phyloP scores from a whole-genome alignment of 2,113 vertebrate species.

The Dunckerocampus dactyliophorus region DNA sequence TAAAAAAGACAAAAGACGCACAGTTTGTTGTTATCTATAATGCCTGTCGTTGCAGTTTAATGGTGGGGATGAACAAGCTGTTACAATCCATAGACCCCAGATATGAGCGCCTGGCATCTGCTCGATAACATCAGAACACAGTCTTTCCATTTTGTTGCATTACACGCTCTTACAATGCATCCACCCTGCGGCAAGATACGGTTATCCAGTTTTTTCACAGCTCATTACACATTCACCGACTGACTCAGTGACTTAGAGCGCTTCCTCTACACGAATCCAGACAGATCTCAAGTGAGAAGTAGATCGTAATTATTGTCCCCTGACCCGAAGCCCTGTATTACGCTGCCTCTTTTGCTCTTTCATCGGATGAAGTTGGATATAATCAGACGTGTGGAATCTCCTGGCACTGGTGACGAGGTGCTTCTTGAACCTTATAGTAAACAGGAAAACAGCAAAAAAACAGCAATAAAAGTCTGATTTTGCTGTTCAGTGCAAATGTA shows the following conservation, averaged over 20 bases:
- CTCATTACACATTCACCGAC: slow-evolving; percentile 3
- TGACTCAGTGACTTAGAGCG: slow-evolving; percentile 2
- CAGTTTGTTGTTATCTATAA: slow-evolving; percentile 14
- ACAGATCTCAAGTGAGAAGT: slow-evolving; percentile 15
- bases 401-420: not conserved
- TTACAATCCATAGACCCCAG: slow-evolving; percentile 8
- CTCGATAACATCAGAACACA: slow-evolving; percentile 9
- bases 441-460: slow-evolving; percentile 6
- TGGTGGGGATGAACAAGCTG: slow-evolving; percentile 21
- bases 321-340: slow-evolving; percentile 33
- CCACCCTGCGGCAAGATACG: slow-evolving; percentile 11
- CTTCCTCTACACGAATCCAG: slow-evolving; percentile 12
- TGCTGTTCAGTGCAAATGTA: slow-evolving; percentile 6
- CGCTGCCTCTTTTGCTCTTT: slow-evolving; percentile 9
- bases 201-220: slow-evolving; percentile 7
- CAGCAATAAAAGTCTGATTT: slow-evolving; percentile 2
- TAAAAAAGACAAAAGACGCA: slow-evolving; percentile 7
- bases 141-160: slow-evolving; percentile 19
- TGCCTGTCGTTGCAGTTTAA: slow-evolving; percentile 12
- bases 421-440: slow-evolving; percentile 36
- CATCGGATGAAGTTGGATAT: slow-evolving; percentile 3
- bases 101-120: slow-evolving; percentile 18
- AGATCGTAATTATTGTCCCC: slow-evolving; percentile 9
- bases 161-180: slow-evolving; percentile 23
- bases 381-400: slow-evolving; percentile 13